Conservation (phyloP, 2,797 vertebrate genomes). For the Eupleurogrammus muticus region DNA sequence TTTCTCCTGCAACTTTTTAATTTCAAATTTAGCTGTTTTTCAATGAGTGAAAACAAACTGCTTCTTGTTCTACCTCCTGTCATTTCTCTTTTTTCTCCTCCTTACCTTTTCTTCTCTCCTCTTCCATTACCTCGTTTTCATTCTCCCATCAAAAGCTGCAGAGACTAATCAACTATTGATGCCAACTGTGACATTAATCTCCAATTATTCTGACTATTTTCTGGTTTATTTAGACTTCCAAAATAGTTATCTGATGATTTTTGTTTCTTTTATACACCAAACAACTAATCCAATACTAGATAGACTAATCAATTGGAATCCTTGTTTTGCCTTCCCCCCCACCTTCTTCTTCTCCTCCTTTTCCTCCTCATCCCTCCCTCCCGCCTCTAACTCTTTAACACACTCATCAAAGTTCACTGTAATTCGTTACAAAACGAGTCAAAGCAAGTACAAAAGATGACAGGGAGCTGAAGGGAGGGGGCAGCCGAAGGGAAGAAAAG, state of each 20-base stretch:
- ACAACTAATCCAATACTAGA: too few species aligned
- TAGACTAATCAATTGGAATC: too few species aligned
- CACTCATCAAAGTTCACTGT: slow-evolving; percentile 66
- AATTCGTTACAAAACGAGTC: slow-evolving; percentile 60
- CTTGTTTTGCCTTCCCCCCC: background rate
- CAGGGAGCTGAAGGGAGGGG: slow-evolving; percentile 29
- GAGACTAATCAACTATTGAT: too few species aligned
- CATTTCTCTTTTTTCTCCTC: background rate
- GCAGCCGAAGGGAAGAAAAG: slow-evolving; percentile 49
- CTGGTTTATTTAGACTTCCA: too few species aligned
- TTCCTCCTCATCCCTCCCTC: background rate
- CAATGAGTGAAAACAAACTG: too few species aligned
- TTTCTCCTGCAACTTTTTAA: too few species aligned
- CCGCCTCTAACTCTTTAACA: slow-evolving; percentile 48
- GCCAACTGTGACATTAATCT: too few species aligned
- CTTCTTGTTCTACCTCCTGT: background rate
- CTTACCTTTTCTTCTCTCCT: background rate
- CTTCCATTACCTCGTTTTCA: too few species aligned
- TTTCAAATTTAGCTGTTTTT: background rate
- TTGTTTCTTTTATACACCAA: too few species aligned
- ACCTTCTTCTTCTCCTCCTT: background rate
- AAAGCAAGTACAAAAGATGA: slow-evolving; percentile 56
- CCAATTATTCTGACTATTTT: too few species aligned
- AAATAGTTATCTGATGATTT: too few species aligned
- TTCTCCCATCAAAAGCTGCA: too few species aligned